Evolutionary conservation across 53 echinoderm and acorn worm genomes (phyloP).

Genomic region (Holothuria scabra): DNA sequence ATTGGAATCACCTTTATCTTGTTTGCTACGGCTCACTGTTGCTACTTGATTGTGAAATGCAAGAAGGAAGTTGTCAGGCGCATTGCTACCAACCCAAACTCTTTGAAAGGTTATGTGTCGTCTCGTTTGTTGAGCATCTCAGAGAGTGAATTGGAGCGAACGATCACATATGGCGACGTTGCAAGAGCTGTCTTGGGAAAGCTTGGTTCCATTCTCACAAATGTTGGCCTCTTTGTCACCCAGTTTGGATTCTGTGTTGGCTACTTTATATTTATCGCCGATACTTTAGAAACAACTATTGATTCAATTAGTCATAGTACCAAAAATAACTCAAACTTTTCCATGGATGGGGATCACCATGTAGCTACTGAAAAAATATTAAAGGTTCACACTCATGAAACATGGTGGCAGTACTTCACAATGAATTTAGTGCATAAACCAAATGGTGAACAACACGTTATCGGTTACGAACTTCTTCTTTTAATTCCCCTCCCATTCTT

Average conservation of each 20-base stretch:
- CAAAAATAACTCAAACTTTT: not conserved
- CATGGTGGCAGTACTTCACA: constrained; percentile 1
- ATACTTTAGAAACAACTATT: constrained; percentile 60
- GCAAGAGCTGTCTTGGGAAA: constrained; percentile 64
- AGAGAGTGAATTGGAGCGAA: constrained; percentile 54
- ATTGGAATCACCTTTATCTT: constrained; percentile 78
- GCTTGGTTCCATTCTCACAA: constrained; percentile 64
- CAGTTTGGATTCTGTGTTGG: constrained; percentile 87
- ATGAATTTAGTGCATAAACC: not conserved
- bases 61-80: constrained; percentile 67
- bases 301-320: constrained; percentile 9
- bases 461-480: constrained; percentile 26
- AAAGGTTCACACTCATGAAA: not conserved
- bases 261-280: constrained; percentile 87
- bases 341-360: not conserved
- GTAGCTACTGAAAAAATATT: not conserved
- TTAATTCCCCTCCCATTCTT: constrained; percentile 79
- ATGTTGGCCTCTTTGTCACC: constrained; percentile 75
- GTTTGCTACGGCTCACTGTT: constrained; percentile 79
- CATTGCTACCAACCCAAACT: constrained; percentile 52
- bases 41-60: constrained; percentile 93
- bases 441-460: not conserved
- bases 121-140: not conserved
- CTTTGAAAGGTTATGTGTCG: constrained; percentile 15
- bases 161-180: constrained; percentile 78